Conservation (phyloP, 2,888 invertebrate species). For the Balanococcus diminutus region DNA sequence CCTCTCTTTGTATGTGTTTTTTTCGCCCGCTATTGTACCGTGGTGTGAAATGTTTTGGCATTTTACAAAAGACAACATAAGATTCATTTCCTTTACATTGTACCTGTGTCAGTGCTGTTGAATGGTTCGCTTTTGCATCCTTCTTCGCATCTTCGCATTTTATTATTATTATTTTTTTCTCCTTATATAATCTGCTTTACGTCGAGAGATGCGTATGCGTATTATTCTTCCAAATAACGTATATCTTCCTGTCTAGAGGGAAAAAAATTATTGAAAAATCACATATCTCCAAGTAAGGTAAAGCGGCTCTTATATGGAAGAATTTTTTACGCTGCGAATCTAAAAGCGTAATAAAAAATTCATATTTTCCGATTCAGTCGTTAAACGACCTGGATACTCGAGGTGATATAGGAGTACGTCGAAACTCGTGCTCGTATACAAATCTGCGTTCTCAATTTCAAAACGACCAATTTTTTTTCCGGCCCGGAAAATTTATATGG, state of each 20-base stretch:
- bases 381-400: background rate
- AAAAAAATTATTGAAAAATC: conserved; percentile 28
- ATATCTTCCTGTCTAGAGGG: conserved; percentile 22
- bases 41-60: conserved; percentile 43
- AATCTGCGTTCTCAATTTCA: background rate
- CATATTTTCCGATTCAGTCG: conserved; percentile 1
- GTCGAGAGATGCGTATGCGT: background rate
- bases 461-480: background rate
- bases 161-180: conserved; percentile 23
- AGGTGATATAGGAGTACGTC: background rate
- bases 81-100: conserved; percentile 39
- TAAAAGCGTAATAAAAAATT: conserved; percentile 14
- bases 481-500: background rate
- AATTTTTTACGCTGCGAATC: background rate
- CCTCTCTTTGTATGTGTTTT: background rate
- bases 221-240: background rate
- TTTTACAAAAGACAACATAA: conserved; percentile 40
- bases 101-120: conserved; percentile 31
- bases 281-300: background rate
- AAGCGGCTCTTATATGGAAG: background rate
- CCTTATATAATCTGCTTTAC: conserved; percentile 3
- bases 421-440: background rate
- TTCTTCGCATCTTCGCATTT: conserved; percentile 6
- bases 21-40: background rate
- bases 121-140: conserved; percentile 36